These are phyloP conservation scores for Monomorium pharaonis DNA, from an alignment of 1,140 invertebrate species.

Conservation along the genomic window DNA sequence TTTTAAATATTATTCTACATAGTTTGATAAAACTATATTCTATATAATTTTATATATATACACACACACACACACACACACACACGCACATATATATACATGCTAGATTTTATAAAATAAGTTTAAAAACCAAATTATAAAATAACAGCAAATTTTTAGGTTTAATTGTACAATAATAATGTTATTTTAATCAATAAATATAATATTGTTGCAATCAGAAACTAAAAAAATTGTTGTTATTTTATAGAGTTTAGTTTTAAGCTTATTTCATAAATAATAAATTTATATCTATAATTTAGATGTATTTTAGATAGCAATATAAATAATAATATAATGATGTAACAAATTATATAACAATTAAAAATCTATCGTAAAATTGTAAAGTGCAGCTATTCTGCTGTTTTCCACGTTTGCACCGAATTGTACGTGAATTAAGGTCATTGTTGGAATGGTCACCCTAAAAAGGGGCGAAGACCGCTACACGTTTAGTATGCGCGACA, in stretches of 20 bases:
- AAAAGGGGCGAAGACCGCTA: slow-evolving; percentile 71
- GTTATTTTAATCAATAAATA: not conserved
- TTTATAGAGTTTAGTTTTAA: not conserved
- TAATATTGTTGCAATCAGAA: not conserved
- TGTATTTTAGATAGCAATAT: not conserved
- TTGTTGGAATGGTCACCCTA: slow-evolving; percentile 27
- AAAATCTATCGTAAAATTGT: not conserved
- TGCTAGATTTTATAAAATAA: too few species aligned
- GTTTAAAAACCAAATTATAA: too few species aligned
- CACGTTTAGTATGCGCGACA: slow-evolving; percentile 69
- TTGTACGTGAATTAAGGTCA: slow-evolving; percentile 34
- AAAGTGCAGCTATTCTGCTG: not conserved
- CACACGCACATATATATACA: too few species aligned
- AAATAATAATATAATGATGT: not conserved
- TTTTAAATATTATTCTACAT: not conserved
- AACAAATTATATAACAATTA: not conserved
- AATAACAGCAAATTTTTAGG: too few species aligned
- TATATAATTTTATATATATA: too few species aligned
- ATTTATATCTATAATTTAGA: too few species aligned
- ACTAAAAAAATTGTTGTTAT: not conserved
- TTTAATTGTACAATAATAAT: too few species aligned
- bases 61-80: too few species aligned
- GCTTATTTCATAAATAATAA: not conserved
- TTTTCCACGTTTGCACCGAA: not conserved
- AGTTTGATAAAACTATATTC: too few species aligned